Conservation (phyloP, 2,797 vertebrate genomes). For the Melanotaenia nigrans region DNA sequence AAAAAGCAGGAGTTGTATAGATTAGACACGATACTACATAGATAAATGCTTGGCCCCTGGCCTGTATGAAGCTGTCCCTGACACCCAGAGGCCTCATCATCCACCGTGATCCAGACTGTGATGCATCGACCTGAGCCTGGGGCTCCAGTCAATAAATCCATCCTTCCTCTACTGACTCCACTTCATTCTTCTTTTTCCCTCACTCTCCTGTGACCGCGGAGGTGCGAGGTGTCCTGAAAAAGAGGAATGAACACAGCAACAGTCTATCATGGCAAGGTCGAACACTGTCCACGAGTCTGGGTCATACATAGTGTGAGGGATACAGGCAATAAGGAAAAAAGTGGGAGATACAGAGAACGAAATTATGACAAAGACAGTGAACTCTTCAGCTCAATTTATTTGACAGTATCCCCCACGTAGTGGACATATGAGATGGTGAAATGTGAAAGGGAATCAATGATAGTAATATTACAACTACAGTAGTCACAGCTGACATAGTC, state of each 20-base stretch:
- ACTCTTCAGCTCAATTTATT: not conserved
- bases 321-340: slow-evolving; percentile 17
- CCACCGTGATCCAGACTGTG: slow-evolving; percentile 91
- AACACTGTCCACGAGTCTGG: slow-evolving; percentile 80
- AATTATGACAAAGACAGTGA: slow-evolving; percentile 43
- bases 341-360: slow-evolving; percentile 27
- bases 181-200: slow-evolving; percentile 68
- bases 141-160: slow-evolving; percentile 95
- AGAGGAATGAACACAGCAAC: slow-evolving; percentile 87
- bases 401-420: no score
- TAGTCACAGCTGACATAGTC: not conserved
- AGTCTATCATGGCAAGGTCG: slow-evolving; percentile 95
- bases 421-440: not conserved
- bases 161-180: slow-evolving; percentile 82
- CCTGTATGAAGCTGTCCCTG: slow-evolving; percentile 93
- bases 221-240: slow-evolving; percentile 86
- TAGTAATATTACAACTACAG: no score
- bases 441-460: no score
- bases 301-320: slow-evolving; percentile 37
- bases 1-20: slow-evolving; percentile 20
- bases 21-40: slow-evolving; percentile 26
- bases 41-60: slow-evolving; percentile 76
- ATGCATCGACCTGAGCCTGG: slow-evolving; percentile 89
- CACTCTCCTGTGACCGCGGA: slow-evolving; percentile 78
- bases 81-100: slow-evolving; percentile 92